Base-by-base conservation (phyloP, 2,797 vertebrate species). In the Enteromius anoplus region DNA sequence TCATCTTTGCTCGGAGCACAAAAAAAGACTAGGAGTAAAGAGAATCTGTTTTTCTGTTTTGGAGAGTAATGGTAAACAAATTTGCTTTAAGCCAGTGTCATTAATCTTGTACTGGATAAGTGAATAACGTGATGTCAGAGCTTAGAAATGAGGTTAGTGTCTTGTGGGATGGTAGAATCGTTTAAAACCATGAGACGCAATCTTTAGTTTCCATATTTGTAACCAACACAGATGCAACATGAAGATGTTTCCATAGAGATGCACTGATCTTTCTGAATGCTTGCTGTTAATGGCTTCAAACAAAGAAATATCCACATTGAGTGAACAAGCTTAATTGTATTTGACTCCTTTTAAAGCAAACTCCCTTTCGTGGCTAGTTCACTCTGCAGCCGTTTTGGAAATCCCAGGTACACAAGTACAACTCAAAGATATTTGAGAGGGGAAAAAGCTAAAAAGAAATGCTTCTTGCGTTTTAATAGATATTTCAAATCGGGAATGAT, bases 221-320 rank as follows among this genome's bases (percentile, higher is more conserved):
- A 55, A 75, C 45, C 40, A 26, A n/a, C 47, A 66, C 47, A 32
- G 71, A 66, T 68, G 72, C 47, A 75, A 53, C 29, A 26, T 66
- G 71, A 65, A 75, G 71, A 76, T 58, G 62, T 82, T 82, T 82
- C 81, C 72, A 76, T 82, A 82, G 81, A 55, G 81, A 75, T 75
- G 32, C 32, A 29, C 23, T 65, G 72, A 19, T 42, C n/a, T 40
- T 4, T 55, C 29, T 40, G 9, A 80, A 34, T 29, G 34, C 49
- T 69, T 60, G 15, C 66, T 37, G 64, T 58, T 42, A 58, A 42
- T 21, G 49, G 10, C 15, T 72, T 64, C 15, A 37, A 73, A 73
- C n/a, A 2, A 73, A 26, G 29, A 64, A 62, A 47, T 2, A 37
- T 49, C 12, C 37, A 37, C 55, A 32, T 49, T 9, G 14, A 72